Evolutionary conservation across 2,888 invertebrate genomes (phyloP).

Genomic region (Idaea biselata): DNA sequence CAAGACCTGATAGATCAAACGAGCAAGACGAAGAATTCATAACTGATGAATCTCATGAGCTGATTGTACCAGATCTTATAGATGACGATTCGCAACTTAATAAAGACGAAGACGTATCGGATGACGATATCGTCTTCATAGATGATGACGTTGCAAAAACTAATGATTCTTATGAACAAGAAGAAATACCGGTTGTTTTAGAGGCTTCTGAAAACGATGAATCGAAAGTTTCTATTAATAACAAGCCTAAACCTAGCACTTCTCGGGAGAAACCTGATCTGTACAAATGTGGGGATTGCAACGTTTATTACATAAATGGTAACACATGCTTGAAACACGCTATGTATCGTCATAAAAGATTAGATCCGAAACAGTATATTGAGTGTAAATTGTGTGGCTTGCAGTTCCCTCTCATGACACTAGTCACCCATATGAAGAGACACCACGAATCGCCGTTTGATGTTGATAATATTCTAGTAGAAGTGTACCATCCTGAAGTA

Average conservation of each 20-base stretch:
- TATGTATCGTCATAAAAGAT: slow-evolving; percentile 26
- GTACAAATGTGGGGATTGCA: slow-evolving; percentile 43
- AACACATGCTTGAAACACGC: slow-evolving; percentile 44
- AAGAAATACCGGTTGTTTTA: slow-evolving; percentile 5
- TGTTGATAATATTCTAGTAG: slow-evolving; percentile 42
- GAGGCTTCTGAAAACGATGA: background rate
- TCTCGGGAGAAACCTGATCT: slow-evolving; percentile 12
- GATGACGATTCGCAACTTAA: too few species aligned
- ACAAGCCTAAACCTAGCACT: background rate
- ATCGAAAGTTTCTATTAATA: background rate
- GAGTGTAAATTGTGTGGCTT: slow-evolving; percentile 56
- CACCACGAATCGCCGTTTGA: slow-evolving; percentile 44
- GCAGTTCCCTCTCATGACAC: slow-evolving; percentile 45
- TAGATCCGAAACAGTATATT: slow-evolving; percentile 50
- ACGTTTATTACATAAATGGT: slow-evolving; percentile 45
- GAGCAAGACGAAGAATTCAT: background rate
- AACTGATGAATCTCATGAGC: too few species aligned
- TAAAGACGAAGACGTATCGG: too few species aligned
- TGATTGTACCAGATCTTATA: too few species aligned
- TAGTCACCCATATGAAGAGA: slow-evolving; percentile 42
- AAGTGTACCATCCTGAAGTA: slow-evolving; percentile 36
- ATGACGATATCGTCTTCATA: too few species aligned
- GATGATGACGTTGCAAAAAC: too few species aligned
- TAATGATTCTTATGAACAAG: background rate
- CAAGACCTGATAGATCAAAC: background rate